phyloP scores from a whole-genome alignment of 2,888 invertebrate species.

The Drosophila kambysellisi region DNA sequence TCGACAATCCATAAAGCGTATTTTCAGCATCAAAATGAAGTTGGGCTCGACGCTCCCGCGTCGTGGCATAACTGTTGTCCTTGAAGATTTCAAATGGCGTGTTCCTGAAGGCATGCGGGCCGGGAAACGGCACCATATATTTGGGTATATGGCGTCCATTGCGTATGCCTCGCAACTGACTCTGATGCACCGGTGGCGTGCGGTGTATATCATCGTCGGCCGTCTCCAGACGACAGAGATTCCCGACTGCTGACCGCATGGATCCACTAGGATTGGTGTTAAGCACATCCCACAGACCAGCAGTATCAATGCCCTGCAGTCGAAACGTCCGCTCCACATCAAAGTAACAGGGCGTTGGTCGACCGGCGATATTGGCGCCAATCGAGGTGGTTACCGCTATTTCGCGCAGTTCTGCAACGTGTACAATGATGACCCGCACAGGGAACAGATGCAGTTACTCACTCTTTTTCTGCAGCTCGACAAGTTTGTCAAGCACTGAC shows the following conservation, averaged over 20 bases:
- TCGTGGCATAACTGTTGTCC: not conserved
- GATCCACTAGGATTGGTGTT: not conserved
- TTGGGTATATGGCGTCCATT: constrained; percentile 43
- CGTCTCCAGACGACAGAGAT: not conserved
- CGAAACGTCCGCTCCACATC: constrained; percentile 53
- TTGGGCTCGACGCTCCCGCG: constrained; percentile 20
- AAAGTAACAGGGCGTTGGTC: constrained; percentile 38
- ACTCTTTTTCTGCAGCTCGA: constrained; percentile 28
- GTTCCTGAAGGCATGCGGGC: constrained; percentile 40
- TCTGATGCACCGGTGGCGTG: not conserved
- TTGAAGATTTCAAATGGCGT: constrained; percentile 9
- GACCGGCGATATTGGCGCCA: constrained; percentile 39
- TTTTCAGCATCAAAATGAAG: not conserved
- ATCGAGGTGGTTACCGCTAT: constrained; percentile 26
- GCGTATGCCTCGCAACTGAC: constrained; percentile 3
- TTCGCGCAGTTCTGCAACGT: constrained; percentile 29
- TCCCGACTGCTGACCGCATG: not conserved
- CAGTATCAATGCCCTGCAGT: constrained; percentile 13
- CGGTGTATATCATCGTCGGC: constrained; percentile 25
- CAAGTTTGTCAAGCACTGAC: constrained; percentile 16
- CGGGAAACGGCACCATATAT: constrained; percentile 47
- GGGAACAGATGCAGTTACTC: constrained; percentile 24
- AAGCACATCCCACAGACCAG: constrained; percentile 14
- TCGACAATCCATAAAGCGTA: constrained; percentile 35
- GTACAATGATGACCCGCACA: not conserved